Evolutionary conservation across 2,888 invertebrate genomes (phyloP).

Genomic region (Conchocele bisecta): DNA sequence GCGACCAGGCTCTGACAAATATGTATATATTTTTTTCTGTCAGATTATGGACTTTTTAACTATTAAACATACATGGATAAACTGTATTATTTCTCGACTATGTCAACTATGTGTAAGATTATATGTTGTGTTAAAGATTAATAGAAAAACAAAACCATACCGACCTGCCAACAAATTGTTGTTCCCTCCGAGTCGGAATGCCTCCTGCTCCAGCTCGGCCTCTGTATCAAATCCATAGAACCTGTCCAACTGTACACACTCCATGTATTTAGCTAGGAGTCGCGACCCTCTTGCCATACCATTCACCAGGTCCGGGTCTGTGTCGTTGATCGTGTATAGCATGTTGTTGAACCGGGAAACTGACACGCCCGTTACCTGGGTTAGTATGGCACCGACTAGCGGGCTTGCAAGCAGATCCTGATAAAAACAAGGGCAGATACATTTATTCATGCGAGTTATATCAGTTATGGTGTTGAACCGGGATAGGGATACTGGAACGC

Average conservation of each 20-base stretch:
- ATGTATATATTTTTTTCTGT: no score
- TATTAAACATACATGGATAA: no score
- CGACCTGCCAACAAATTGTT: slow-evolving; percentile 80
- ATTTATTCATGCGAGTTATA: no score
- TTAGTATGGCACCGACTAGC: slow-evolving; percentile 62
- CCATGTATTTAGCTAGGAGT: slow-evolving; percentile 67
- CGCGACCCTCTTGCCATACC: slow-evolving; percentile 61
- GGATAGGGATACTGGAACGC: no score
- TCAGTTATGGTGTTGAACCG: no score
- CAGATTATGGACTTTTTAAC: no score
- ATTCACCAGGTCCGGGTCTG: slow-evolving; percentile 59
- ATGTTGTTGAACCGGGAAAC: slow-evolving; percentile 51
- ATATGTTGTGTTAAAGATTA: no score
- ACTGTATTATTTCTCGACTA: no score
- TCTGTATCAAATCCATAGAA: slow-evolving; percentile 76
- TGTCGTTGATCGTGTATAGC: slow-evolving; percentile 59
- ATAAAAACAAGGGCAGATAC: slow-evolving; percentile 15
- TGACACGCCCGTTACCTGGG: slow-evolving; percentile 60
- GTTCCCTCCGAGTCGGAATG: slow-evolving; percentile 65
- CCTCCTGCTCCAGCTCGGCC: slow-evolving; percentile 71
- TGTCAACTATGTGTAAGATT: no score
- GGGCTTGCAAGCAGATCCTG: slow-evolving; percentile 66
- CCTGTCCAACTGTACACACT: slow-evolving; percentile 72
- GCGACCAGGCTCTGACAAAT: no score
- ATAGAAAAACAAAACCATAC: neutral